These are phyloP conservation scores for Merluccius polli DNA, from an alignment of 2,797 vertebrate species.

Conservation along the genomic window DNA sequence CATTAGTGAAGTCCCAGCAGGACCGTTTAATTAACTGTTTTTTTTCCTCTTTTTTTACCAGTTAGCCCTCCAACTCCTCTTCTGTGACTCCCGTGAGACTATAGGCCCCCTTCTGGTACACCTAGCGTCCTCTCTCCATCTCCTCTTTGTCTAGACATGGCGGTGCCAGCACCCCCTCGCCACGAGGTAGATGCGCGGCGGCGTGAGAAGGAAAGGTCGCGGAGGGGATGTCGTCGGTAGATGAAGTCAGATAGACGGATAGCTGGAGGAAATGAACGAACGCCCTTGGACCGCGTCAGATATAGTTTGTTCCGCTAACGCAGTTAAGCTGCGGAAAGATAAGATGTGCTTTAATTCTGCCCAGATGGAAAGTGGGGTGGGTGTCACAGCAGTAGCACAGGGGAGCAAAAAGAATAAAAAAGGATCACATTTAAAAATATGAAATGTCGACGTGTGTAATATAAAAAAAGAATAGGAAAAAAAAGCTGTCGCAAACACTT, in stretches of 20 bases:
- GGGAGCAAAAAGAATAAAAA: not conserved
- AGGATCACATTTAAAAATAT: not conserved
- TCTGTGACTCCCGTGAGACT: slow-evolving; percentile 45
- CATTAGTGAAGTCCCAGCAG: slow-evolving; percentile 44
- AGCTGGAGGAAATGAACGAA: not conserved
- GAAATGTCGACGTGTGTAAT: not conserved
- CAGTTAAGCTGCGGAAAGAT: not conserved
- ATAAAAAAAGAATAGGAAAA: not conserved
- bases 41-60: slow-evolving; percentile 34
- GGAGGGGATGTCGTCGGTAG: too few relatives aligned
- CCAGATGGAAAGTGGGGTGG: not conserved
- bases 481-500: not conserved
- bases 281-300: not conserved
- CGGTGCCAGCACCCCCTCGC: slow-evolving; percentile 30
- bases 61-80: slow-evolving; percentile 46
- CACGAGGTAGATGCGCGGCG: not conserved
- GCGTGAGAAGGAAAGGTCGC: slow-evolving; percentile 31
- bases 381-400: not conserved
- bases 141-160: slow-evolving; percentile 53
- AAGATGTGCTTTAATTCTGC: not conserved
- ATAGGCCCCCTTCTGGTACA: slow-evolving; percentile 60
- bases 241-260: slow-evolving; percentile 30
- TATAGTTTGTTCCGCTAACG: not conserved
- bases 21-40: slow-evolving; percentile 51
- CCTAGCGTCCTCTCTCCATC: slow-evolving; percentile 26